Conservation (phyloP, 2,888 invertebrate genomes). For the Habrosyne pyritoides region DNA sequence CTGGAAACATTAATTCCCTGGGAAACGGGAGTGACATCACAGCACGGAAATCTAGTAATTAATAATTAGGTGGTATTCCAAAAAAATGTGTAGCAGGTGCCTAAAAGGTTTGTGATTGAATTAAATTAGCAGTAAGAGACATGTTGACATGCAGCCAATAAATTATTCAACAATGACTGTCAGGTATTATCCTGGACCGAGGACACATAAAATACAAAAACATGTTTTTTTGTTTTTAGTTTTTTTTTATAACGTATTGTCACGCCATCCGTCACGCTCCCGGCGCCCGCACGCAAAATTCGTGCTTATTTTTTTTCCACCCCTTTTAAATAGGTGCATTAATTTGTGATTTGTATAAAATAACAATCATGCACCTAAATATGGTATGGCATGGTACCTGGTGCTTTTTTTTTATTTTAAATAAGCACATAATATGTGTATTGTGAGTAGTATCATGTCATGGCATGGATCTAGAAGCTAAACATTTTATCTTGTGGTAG, state of each 20-base stretch:
- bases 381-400: not conserved
- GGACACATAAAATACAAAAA: not conserved
- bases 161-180: not conserved
- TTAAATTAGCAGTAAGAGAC: too few relatives aligned
- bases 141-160: not conserved
- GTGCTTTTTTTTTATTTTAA: too few relatives aligned
- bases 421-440: too few relatives aligned
- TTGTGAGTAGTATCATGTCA: not conserved
- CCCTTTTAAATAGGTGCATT: not conserved
- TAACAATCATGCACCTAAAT: not conserved
- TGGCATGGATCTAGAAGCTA: not conserved
- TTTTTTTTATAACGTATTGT: conserved; percentile 1
- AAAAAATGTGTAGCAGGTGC: too few relatives aligned
- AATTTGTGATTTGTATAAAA: not conserved
- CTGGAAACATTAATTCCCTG: too few relatives aligned
- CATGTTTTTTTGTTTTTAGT: conserved; percentile 5
- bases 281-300: not conserved
- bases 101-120: too few relatives aligned
- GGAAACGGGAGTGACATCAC: too few relatives aligned
- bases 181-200: not conserved
- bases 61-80: too few relatives aligned
- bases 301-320: not conserved
- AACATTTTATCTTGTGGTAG: not conserved
- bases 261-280: not conserved
- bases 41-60: too few relatives aligned